A percentile compares a stretch with the other conserved stretches of the same genome.
Evolutionary conservation across 2,888 invertebrate species (phyloP).

Genomic region (Lacanobia oleracea): DNA sequence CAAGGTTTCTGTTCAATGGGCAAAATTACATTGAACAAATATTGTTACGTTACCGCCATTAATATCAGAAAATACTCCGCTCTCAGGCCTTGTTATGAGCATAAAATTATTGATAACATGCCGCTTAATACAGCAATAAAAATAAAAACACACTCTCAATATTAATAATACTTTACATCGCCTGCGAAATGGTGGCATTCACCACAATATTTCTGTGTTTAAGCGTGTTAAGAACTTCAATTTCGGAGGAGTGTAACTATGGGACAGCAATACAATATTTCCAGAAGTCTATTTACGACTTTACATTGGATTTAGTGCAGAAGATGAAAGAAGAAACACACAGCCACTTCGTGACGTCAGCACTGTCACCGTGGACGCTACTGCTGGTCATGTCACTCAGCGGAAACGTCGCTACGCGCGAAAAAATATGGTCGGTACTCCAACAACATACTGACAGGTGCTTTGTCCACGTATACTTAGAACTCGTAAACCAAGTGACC

Average conservation of each 20-base stretch:
- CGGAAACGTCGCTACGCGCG: conserved; percentile 73
- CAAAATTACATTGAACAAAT: background rate
- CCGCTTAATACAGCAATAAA: conserved; percentile 61
- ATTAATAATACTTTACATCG: conserved; percentile 60
- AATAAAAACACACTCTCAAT: conserved; percentile 42
- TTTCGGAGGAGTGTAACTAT: conserved; percentile 71
- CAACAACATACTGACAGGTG: conserved; percentile 75
- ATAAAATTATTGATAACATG: conserved; percentile 59
- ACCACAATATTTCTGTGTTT: conserved; percentile 61
- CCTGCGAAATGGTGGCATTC: conserved; percentile 69
- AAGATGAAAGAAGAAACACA: conserved; percentile 77
- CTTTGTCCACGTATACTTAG: conserved; percentile 78
- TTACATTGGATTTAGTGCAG: conserved; percentile 70
- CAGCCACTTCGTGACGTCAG: conserved; percentile 81
- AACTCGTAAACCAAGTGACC: conserved; percentile 70
- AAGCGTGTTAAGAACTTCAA: conserved; percentile 58
- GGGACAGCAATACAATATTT: conserved; percentile 65
- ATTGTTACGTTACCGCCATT: background rate
- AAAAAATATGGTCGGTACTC: conserved; percentile 75
- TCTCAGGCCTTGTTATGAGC: conserved; percentile 4
- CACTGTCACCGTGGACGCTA: conserved; percentile 82
- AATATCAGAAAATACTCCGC: background rate
- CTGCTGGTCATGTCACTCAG: conserved; percentile 77
- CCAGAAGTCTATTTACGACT: conserved; percentile 74
- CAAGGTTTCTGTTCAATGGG: background rate